A percentile compares a stretch with the other conserved stretches of the same genome.
These are phyloP conservation scores for Andrena trimmerana DNA, from an alignment of 2,888 invertebrate species.

Conservation along the genomic window DNA sequence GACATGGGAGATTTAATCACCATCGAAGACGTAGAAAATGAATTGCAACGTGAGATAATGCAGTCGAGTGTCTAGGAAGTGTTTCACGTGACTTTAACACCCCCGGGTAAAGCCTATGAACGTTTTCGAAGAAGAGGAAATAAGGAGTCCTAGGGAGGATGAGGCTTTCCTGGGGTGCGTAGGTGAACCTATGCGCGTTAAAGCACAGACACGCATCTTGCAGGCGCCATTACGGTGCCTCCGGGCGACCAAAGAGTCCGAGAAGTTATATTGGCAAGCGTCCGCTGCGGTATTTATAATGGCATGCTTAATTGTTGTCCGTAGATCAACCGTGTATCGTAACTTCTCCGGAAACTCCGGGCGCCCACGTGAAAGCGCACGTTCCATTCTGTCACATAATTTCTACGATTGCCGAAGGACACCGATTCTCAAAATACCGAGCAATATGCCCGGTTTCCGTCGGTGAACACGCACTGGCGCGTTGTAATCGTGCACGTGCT, in stretches of 20 bases:
- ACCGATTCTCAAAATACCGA: slow-evolving; percentile 42
- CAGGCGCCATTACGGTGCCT: slow-evolving; percentile 71
- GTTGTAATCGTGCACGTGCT: slow-evolving; percentile 39
- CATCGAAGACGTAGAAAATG: not conserved
- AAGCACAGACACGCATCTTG: slow-evolving; percentile 65
- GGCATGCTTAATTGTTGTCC: slow-evolving; percentile 78
- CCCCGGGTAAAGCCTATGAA: slow-evolving; percentile 30
- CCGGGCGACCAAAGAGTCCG: slow-evolving; percentile 67
- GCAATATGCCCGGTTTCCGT: slow-evolving; percentile 10
- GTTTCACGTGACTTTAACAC: slow-evolving; percentile 46
- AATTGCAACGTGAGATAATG: slow-evolving; percentile 7
- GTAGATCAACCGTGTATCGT: slow-evolving; percentile 77
- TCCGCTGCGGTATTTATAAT: slow-evolving; percentile 75
- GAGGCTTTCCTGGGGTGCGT: slow-evolving; percentile 68
- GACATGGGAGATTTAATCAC: slow-evolving; percentile 3
- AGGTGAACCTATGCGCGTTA: slow-evolving; percentile 72
- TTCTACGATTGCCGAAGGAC: slow-evolving; percentile 62
- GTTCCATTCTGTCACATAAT: slow-evolving; percentile 64
- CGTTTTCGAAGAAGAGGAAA: not conserved
- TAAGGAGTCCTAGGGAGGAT: slow-evolving; percentile 36
- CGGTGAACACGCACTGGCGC: slow-evolving; percentile 22
- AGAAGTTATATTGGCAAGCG: slow-evolving; percentile 70
- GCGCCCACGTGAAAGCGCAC: slow-evolving; percentile 72
- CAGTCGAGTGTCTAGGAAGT: slow-evolving; percentile 19
- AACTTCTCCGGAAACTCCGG: slow-evolving; percentile 72